These are phyloP conservation scores for Rotaria socialis DNA, from an alignment of 2,888 invertebrate species.

Conservation along the genomic window DNA sequence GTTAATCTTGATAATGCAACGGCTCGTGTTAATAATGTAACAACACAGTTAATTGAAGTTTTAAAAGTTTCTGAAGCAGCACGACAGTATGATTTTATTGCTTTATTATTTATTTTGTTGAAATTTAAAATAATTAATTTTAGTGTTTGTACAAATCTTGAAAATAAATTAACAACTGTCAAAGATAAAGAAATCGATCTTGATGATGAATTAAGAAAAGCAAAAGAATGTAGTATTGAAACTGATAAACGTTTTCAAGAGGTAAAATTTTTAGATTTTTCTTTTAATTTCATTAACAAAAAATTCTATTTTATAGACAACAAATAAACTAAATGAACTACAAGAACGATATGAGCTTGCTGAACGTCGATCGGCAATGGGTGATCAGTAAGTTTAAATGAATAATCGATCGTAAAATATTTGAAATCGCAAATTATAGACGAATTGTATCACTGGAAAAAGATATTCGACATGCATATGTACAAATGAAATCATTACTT, in stretches of 20 bases:
- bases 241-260: constrained; percentile 36
- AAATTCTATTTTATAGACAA: not conserved
- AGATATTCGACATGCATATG: constrained; percentile 24
- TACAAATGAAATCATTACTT: constrained; percentile 26
- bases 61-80: constrained; percentile 11
- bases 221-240: constrained; percentile 35
- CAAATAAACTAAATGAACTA: not conserved
- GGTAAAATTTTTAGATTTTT: not conserved
- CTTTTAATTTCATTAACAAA: too few species aligned
- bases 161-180: not conserved
- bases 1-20: constrained; percentile 32
- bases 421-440: not conserved
- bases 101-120: not conserved
- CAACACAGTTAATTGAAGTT: constrained; percentile 5
- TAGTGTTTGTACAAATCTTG: constrained; percentile 5
- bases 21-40: not conserved
- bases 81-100: not conserved
- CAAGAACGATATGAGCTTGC: constrained; percentile 3
- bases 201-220: constrained; percentile 8
- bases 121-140: not conserved
- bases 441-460: not conserved
- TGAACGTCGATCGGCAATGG: not conserved
- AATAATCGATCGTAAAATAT: not conserved
- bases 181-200: constrained; percentile 36
- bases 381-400: not conserved